Evolutionary conservation across 2,797 vertebrate species (phyloP).

Genomic region (Poecilia picta): DNA sequence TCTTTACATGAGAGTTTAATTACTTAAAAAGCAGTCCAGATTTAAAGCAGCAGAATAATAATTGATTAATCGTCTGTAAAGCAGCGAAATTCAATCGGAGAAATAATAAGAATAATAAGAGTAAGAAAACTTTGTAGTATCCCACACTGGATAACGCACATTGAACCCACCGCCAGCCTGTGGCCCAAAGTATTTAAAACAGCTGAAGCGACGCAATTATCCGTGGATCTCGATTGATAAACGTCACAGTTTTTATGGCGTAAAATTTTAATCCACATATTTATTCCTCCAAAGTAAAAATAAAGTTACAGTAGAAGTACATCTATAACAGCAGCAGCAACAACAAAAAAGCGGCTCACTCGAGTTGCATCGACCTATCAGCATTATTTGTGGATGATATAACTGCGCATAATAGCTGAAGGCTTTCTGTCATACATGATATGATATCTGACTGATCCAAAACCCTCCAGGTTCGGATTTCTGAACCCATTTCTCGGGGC

Average conservation of each 20-base stretch:
- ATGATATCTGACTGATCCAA: background rate
- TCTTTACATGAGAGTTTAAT: background rate
- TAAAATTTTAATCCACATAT: background rate
- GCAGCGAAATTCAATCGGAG: background rate
- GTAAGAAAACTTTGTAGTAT: background rate
- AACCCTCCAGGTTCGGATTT: background rate
- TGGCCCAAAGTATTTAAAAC: background rate
- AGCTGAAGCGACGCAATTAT: background rate
- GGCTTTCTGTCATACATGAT: background rate
- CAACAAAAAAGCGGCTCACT: background rate
- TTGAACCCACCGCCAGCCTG: background rate
- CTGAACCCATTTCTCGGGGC: background rate
- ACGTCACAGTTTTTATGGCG: background rate
- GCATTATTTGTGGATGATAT: background rate
- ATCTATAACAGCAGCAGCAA: background rate
- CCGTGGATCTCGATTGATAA: background rate
- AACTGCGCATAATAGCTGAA: background rate
- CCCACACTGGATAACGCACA: background rate
- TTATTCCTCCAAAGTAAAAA: background rate
- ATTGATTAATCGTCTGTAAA: background rate
- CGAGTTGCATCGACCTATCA: background rate
- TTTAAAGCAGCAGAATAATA: background rate
- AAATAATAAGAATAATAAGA: background rate
- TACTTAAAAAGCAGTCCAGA: background rate
- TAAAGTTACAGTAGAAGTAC: background rate